Evolutionary conservation across 2,113 vertebrate genomes (phyloP).

Genomic region (Herpailurus yagouaroundi): DNA sequence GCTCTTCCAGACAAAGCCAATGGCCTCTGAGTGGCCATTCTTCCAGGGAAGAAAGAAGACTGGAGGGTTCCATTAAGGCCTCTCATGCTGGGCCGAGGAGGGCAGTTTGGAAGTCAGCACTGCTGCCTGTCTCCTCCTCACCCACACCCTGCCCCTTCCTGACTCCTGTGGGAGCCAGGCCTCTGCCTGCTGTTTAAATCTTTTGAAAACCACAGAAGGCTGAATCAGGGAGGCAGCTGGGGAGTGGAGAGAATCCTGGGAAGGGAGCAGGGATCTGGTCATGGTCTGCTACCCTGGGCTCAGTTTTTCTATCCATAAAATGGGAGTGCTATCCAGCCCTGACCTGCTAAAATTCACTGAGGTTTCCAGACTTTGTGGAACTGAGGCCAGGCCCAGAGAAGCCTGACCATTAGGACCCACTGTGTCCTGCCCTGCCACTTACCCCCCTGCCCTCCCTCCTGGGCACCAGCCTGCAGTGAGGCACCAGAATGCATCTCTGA

Average conservation of each 20-base stretch:
- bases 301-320: neutral
- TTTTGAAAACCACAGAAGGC: neutral
- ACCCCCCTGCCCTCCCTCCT: neutral
- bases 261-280: neutral
- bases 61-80: neutral
- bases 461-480: neutral
- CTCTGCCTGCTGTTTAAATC: neutral
- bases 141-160: neutral
- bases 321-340: neutral
- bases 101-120: neutral
- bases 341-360: neutral
- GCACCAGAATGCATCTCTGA: neutral
- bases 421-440: neutral
- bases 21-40: constrained; percentile 25
- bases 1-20: constrained; percentile 56
- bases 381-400: neutral
- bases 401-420: neutral
- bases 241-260: neutral
- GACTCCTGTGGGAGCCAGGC: neutral
- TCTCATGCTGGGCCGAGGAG: neutral
- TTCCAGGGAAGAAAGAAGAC: neutral
- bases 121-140: no score
- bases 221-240: neutral
- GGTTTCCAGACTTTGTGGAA: neutral
- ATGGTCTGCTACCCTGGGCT: neutral